Evolutionary conservation across 2,888 invertebrate species (phyloP).

Genomic region (Orthosia incerta): DNA sequence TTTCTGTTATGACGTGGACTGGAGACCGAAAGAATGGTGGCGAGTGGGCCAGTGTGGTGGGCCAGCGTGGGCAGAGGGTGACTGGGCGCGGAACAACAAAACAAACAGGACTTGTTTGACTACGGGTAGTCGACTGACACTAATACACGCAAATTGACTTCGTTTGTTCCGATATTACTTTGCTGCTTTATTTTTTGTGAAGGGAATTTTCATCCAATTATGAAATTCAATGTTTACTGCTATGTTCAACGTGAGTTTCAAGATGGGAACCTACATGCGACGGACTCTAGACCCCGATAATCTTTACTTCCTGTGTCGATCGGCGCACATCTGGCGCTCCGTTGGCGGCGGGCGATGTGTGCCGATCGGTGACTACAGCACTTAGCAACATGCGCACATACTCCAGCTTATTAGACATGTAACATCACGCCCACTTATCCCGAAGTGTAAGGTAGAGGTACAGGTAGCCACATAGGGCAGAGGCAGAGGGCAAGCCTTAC

Average conservation of each 20-base stretch:
- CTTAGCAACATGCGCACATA: not conserved
- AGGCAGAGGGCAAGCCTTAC: not conserved
- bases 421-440: not conserved
- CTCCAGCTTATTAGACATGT: not conserved
- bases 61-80: not conserved
- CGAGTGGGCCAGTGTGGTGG: slow-evolving; percentile 1
- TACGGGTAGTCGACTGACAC: slow-evolving; percentile 15
- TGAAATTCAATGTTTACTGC: not conserved
- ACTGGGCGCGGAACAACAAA: slow-evolving; percentile 19
- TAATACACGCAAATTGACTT: slow-evolving; percentile 33
- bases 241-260: not conserved
- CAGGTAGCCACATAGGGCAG: not conserved
- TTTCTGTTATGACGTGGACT: not conserved
- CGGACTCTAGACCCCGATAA: slow-evolving; percentile 18
- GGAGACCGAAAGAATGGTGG: not conserved
- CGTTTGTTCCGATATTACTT: slow-evolving; percentile 17
- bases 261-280: not conserved
- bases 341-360: slow-evolving; percentile 39
- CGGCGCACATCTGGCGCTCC: slow-evolving; percentile 40
- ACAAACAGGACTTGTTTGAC: slow-evolving; percentile 45
- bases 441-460: not conserved
- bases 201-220: not conserved
- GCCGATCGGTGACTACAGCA: not conserved
- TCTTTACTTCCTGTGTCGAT: slow-evolving; percentile 29
- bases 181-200: slow-evolving; percentile 3